Base-by-base conservation (phyloP, 2,888 invertebrate species). In the Acanthacorydalis orientalis region DNA sequence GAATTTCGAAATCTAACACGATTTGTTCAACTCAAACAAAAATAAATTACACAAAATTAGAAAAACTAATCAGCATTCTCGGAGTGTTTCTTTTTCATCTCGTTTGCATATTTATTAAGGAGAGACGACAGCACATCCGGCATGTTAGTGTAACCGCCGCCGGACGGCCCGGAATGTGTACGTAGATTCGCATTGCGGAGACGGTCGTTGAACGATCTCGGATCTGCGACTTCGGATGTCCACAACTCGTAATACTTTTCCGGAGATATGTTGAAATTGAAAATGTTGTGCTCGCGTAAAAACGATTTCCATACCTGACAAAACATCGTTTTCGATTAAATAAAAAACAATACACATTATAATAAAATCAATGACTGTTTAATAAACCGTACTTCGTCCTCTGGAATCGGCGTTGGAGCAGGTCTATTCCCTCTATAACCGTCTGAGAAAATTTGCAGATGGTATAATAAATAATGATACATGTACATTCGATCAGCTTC, bases 381-480 rank as follows among this genome's bases (percentile, higher is more conserved):
- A 23, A 15, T 39, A 37, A 41, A 34, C 42, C 53, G 46, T 57
- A 68, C 69, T 54, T 67, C 57, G 52, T 68, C 60, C 46, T 70
- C 70, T 6, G 65, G 59, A 48, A 59, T 50, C n/a, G 60, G 52
- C n/a, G 62, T 63, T 31, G 60, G 53, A 10, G 65, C 60, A 31
- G 57, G 57, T 52, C 49, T 57, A 55, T 67, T 70, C 31, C 73
- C 73, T 50, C 64, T 62, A 43, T 55, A 55, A 39, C 69, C 71
- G 38, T 55, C 47, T 14, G 55, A 52, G 54, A 73, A 69, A 34
- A 72, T 58, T 54, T 69, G 64, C 39, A 75, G 53, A 46, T 65
- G 64, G 53, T 75, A 71, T n/a, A 75, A 57, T 45, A 75, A 59
- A 59, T 74, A 75, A 56, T 72, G 60, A 49, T 70, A 65, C 9